These are phyloP conservation scores for Achroia grisella DNA, from an alignment of 1,140 invertebrate genomes.

Conservation along the genomic window DNA sequence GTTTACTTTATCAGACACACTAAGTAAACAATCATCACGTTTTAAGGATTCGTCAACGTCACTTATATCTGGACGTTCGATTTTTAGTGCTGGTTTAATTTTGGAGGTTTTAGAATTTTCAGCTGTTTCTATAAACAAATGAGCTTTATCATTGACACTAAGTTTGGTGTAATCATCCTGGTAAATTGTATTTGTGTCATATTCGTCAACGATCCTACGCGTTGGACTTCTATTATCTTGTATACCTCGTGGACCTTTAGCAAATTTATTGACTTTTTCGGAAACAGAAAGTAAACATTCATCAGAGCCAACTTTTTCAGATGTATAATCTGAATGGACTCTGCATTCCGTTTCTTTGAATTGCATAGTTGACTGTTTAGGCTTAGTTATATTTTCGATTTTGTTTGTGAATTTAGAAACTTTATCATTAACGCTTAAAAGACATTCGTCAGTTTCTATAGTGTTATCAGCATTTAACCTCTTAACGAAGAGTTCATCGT, in stretches of 20 bases:
- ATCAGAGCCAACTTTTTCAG: conserved; percentile 55
- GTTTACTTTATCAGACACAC: conserved; percentile 76
- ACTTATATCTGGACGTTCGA: conserved; percentile 66
- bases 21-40: conserved; percentile 73
- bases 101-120: conserved; percentile 72
- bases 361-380: conserved; percentile 36
- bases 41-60: conserved; percentile 73
- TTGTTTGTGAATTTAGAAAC: conserved; percentile 70
- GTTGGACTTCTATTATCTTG: conserved; percentile 48
- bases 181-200: conserved; percentile 67
- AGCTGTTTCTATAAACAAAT: conserved; percentile 77
- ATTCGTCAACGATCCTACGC: conserved; percentile 56
- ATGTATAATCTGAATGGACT: conserved; percentile 42
- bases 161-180: conserved; percentile 77
- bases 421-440: conserved; percentile 72
- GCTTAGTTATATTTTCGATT: conserved; percentile 36
- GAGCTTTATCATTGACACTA: conserved; percentile 79
- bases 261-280: conserved; percentile 77
- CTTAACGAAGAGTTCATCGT: conserved; percentile 59
- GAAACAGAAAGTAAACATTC: conserved; percentile 76
- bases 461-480: conserved; percentile 38
- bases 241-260: conserved; percentile 41
- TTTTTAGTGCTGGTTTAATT: conserved; percentile 56
- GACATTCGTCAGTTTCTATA: conserved; percentile 50
- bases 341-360: conserved; percentile 50